Conservation (phyloP, 2,888 invertebrate species). For the Mechanitis mazaeus region DNA sequence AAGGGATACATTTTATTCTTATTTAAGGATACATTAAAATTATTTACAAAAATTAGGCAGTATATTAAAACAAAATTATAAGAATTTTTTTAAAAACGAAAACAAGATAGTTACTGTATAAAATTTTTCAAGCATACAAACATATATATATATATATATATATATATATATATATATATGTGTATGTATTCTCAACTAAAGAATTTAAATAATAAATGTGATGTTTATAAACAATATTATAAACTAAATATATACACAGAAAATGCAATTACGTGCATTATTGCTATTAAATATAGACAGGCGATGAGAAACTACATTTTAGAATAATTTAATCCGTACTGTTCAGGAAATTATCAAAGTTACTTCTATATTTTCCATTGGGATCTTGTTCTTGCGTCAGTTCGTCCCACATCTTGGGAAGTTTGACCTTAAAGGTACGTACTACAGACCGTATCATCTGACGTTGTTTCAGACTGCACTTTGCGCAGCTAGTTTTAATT, state of each 20-base stretch:
- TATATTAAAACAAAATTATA: too few species aligned
- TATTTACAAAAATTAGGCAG: too few species aligned
- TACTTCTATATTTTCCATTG: constrained; percentile 8
- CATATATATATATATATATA: too few species aligned
- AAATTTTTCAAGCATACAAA: too few species aligned
- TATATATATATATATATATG: too few species aligned
- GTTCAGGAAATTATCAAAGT: constrained; percentile 9
- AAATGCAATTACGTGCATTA: background rate
- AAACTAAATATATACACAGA: background rate
- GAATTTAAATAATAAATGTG: background rate
- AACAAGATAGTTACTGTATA: too few species aligned
- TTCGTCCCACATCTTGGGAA: constrained; percentile 9
- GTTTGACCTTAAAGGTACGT: background rate
- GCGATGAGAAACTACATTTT: background rate
- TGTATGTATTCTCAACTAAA: background rate
- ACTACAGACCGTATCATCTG: constrained; percentile 11
- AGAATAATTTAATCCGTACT: constrained; percentile 7
- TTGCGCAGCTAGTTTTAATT: constrained; percentile 17
- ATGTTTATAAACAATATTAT: background rate
- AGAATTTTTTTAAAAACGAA: too few species aligned
- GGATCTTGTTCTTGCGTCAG: constrained; percentile 18
- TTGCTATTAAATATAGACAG: background rate
- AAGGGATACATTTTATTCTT: too few species aligned
- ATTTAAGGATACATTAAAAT: too few species aligned
- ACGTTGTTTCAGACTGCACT: constrained; percentile 20